These are phyloP conservation scores for Tetragnatha montana DNA, from an alignment of 2,888 invertebrate genomes.

Conservation along the genomic window DNA sequence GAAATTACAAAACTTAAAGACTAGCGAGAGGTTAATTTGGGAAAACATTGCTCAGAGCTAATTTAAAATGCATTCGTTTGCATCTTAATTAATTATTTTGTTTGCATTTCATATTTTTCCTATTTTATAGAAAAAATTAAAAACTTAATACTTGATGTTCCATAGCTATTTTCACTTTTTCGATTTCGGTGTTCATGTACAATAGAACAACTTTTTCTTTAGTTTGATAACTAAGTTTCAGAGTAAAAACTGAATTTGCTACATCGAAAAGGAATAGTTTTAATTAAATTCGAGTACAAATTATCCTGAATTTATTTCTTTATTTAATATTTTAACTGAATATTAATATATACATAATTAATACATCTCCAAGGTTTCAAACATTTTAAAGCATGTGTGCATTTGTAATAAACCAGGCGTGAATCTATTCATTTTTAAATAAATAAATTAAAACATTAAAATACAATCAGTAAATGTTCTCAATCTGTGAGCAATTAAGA, in stretches of 20 bases:
- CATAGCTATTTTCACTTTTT: background rate
- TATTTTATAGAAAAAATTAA: background rate
- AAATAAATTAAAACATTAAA: too few species aligned
- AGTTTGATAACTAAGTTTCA: background rate
- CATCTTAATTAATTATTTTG: conserved; percentile 26
- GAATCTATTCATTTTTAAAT: too few species aligned
- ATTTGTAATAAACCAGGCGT: too few species aligned
- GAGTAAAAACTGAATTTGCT: background rate
- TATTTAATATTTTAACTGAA: too few species aligned
- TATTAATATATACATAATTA: too few species aligned
- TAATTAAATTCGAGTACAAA: too few species aligned
- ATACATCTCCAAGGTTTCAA: too few species aligned
- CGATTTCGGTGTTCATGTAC: background rate
- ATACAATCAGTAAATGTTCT: too few species aligned
- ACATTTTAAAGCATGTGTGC: too few species aligned
- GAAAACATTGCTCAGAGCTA: background rate
- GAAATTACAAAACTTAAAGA: background rate
- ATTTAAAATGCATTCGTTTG: conserved; percentile 34
- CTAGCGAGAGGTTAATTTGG: background rate
- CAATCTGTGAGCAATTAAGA: too few species aligned
- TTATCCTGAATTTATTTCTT: too few species aligned
- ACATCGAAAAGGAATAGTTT: too few species aligned
- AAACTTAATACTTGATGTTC: background rate
- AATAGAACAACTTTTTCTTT: background rate
- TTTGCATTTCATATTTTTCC: background rate